Evolutionary conservation across 1,140 invertebrate genomes (phyloP), one percentile per base, ranked within the genome.

Genomic region (Lethrus apterus): DNA sequence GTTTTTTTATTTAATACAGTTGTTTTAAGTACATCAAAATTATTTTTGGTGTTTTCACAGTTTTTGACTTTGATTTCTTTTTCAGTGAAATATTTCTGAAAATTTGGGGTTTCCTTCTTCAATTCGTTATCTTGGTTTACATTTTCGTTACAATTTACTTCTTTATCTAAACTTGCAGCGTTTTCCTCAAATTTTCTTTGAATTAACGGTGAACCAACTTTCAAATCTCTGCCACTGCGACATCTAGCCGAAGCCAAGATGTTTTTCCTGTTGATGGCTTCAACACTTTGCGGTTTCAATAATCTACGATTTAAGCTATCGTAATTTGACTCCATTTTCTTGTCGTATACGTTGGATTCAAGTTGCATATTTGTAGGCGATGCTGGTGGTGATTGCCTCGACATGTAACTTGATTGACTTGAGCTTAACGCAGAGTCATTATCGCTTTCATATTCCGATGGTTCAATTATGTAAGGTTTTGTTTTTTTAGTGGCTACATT

Each of bases 391-490:
- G 83, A 83, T 54, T 79, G 79, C 42, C 77, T 72, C 0, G 83
- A 86, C 57, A 84, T 77, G 62, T 83, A 82, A 74, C 73, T 77
- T 50, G 78, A 70, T 46, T 79, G 81, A 23, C 83, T 84, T 23
- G 78, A 84, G 60, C 85, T 88, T 52, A 90, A 83, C 2, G 86
- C 86, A 4, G 86, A 89, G 64, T 91, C 87, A 58, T 86, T 89
- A 60, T 91, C 86, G 52, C 84, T 88, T 52, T 89, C 85, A 55
- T 85, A 79, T 52, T 63, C 74, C 5, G 38, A 26, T 10, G 38
- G 29, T 2, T 20, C 13, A 5, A 36, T 13, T 10, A 20, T 17
- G 15, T 36, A 17, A n/a, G 11, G 4, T n/a, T 36, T 18, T 21
- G 19, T 20, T 20, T 21, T 36, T 9, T 7, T 36, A 10, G 14